Evolutionary conservation across 2,888 invertebrate genomes (phyloP).

Genomic region (Bembecia ichneumoniformis): DNA sequence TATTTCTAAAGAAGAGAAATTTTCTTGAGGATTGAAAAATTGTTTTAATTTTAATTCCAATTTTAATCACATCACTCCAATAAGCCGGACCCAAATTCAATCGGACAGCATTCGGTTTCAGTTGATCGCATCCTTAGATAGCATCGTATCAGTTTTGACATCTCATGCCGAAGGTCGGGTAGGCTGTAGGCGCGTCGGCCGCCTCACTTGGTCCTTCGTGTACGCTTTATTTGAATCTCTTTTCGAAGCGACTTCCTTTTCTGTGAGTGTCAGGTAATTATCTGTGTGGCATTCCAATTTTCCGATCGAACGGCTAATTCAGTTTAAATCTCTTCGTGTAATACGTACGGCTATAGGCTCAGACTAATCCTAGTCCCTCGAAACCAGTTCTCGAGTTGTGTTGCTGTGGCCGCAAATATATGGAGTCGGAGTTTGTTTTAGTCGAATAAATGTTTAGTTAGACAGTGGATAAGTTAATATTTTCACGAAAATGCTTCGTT

Average conservation of each 20-base stretch:
- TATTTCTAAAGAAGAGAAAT: too few relatives aligned
- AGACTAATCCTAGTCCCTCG: constrained; percentile 61
- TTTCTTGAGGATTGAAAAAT: too few relatives aligned
- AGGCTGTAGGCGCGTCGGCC: constrained; percentile 22
- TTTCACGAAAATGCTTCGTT: too few relatives aligned
- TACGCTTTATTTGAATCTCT: constrained; percentile 67
- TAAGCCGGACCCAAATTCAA: constrained; percentile 36
- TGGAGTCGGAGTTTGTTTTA: constrained; percentile 26
- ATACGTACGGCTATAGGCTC: constrained; percentile 57
- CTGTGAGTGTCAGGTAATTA: constrained; percentile 74
- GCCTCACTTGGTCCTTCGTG: constrained; percentile 52
- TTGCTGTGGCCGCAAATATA: constrained; percentile 15
- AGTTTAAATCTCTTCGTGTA: constrained; percentile 71
- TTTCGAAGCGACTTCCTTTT: constrained; percentile 66
- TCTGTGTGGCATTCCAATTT: constrained; percentile 73
- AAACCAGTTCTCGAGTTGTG: constrained; percentile 39
- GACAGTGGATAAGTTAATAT: too few relatives aligned
- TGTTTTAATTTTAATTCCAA: too few relatives aligned
- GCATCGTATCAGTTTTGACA: constrained; percentile 23
- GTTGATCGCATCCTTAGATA: constrained; percentile 44
- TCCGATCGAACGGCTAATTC: constrained; percentile 72
- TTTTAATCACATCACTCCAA: constrained; percentile 27
- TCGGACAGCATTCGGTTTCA: constrained; percentile 44
- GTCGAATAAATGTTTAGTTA: too few relatives aligned
- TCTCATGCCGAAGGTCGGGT: constrained; percentile 35